These are phyloP conservation scores for Gasterosteus nipponicus DNA, from an alignment of 2,113 vertebrate genomes.

Conservation along the genomic window DNA sequence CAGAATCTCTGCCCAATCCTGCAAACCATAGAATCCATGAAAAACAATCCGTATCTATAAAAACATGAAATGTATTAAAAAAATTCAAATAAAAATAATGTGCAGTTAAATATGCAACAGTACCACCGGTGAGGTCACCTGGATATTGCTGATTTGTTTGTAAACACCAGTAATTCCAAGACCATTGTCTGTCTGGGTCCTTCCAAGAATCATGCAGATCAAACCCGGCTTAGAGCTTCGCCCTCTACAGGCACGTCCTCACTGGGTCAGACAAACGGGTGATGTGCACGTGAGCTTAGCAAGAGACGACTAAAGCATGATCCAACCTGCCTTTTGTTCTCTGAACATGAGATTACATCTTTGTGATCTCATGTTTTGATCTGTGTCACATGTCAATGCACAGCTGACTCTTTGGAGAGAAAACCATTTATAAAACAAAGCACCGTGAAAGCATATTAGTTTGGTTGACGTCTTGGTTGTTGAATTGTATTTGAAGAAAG, in stretches of 20 bases:
- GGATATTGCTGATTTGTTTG: neutral
- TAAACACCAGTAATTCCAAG: neutral
- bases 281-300: neutral
- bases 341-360: neutral
- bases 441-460: neutral
- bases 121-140: neutral
- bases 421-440: neutral
- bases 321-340: neutral
- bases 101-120: neutral
- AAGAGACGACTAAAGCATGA: neutral
- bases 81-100: neutral
- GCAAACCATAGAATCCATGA: no score
- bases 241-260: neutral
- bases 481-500: neutral
- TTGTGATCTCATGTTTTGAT: neutral
- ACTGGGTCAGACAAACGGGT: neutral
- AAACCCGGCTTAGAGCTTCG: neutral
- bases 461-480: neutral
- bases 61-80: no score
- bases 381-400: neutral
- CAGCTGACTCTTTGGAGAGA: neutral
- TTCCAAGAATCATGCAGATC: neutral
- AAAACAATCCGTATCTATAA: no score
- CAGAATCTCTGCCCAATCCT: no score
- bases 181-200: neutral